Evolutionary conservation across 2,797 vertebrate genomes (phyloP).

Genomic region (Clarias platycephalus): DNA sequence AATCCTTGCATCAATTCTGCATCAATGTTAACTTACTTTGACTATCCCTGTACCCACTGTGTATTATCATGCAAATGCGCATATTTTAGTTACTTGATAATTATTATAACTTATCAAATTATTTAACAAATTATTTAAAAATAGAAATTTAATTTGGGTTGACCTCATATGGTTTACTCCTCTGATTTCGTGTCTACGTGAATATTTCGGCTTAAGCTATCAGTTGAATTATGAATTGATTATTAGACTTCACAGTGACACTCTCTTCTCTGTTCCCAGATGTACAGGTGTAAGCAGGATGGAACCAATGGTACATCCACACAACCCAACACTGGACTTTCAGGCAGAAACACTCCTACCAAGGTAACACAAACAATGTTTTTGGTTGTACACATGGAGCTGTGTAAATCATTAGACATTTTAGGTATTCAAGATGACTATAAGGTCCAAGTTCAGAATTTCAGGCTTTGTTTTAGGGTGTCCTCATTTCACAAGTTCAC

Average conservation of each 20-base stretch:
- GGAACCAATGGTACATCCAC: conserved; percentile 69
- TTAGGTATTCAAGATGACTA: not conserved
- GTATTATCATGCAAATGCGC: not conserved
- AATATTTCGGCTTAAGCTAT: not conserved
- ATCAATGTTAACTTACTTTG: not conserved
- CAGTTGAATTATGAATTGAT: conserved; percentile 5
- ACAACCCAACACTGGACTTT: conserved; percentile 69
- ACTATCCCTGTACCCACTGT: not conserved
- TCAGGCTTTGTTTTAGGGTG: not conserved
- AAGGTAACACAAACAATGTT: conserved; percentile 73
- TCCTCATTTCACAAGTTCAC: not conserved
- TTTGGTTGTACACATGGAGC: no score
- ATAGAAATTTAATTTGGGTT: conserved; percentile 14
- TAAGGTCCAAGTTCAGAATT: conserved; percentile 10
- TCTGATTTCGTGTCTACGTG: not conserved
- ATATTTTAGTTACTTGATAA: not conserved
- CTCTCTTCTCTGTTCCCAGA: conserved; percentile 65
- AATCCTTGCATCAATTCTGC: not conserved
- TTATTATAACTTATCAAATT: not conserved
- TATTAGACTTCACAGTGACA: not conserved
- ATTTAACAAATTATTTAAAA: not conserved
- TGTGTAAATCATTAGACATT: not conserved
- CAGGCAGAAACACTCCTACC: conserved; percentile 80
- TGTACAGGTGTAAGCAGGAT: conserved; percentile 84
- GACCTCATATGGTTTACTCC: not conserved